Evolutionary conservation across 2,113 vertebrate species (phyloP).

Genomic region (Strix uralensis): DNA sequence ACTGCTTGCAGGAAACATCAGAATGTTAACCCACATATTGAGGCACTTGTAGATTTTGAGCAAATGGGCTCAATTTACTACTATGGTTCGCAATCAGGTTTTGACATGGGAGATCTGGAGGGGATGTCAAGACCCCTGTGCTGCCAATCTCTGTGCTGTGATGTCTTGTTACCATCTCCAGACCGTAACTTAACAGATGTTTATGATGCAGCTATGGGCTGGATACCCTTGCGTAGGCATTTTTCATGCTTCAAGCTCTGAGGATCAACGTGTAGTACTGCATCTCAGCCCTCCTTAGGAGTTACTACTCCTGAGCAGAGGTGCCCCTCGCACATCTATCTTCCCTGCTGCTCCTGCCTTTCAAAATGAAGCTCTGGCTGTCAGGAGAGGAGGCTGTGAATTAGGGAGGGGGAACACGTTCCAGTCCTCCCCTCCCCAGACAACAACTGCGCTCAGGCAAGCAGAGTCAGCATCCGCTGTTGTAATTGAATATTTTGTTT

Average conservation of each 20-base stretch:
- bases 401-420: background rate
- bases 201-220: background rate
- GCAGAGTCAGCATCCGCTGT: background rate
- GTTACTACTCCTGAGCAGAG: background rate
- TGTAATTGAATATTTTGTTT: background rate
- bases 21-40: fast-evolving
- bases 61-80: background rate
- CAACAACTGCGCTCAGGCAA: background rate
- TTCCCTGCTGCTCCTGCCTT: background rate
- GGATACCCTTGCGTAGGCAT: background rate
- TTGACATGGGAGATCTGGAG: background rate
- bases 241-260: background rate
- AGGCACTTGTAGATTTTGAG: background rate
- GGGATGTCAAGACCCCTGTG: background rate
- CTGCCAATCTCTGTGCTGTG: background rate
- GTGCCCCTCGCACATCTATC: fast-evolving
- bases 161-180: background rate
- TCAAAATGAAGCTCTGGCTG: background rate
- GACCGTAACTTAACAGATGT: fast-evolving
- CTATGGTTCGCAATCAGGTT: background rate
- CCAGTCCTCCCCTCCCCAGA: background rate
- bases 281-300: background rate
- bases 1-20: background rate
- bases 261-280: background rate
- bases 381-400: background rate